phyloP scores from a whole-genome alignment of 2,113 vertebrate genomes.

The Notothenia coriiceps region DNA sequence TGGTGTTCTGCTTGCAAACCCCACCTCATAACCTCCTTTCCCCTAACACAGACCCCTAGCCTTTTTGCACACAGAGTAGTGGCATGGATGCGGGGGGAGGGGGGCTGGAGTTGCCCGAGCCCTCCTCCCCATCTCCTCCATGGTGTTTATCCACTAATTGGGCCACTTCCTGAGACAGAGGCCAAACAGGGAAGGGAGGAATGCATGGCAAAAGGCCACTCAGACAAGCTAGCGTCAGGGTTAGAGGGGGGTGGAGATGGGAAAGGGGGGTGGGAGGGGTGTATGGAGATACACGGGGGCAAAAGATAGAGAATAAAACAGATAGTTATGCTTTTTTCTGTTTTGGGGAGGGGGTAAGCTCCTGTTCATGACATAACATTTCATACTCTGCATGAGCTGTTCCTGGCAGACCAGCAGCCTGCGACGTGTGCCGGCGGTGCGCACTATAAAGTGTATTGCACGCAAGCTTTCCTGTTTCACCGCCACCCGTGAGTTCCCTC shows the following conservation, averaged over 20 bases:
- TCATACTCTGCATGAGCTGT: conserved; percentile 31
- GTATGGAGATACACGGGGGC: conserved; percentile 40
- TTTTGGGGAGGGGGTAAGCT: background rate
- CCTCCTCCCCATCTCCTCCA: conserved; percentile 76
- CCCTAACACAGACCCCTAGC: background rate
- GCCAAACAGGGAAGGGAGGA: conserved; percentile 85
- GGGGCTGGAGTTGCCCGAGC: conserved; percentile 34
- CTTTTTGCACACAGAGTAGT: conserved; percentile 14
- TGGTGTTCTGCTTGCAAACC: conserved; percentile 7
- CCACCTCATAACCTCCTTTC: background rate
- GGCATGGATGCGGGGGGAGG: conserved; percentile 23
- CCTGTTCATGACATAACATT: conserved; percentile 45
- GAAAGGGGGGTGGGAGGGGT: conserved; percentile 13
- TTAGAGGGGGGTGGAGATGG: conserved; percentile 37
- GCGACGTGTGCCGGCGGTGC: background rate
- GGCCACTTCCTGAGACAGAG: conserved; percentile 89
- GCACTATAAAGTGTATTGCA: background rate
- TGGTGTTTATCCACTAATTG: conserved; percentile 89
- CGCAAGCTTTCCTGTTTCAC: background rate
- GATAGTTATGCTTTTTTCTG: conserved; percentile 17
- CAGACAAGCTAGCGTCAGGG: conserved; percentile 82
- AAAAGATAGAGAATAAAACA: conserved; percentile 58
- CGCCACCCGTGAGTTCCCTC: conserved; percentile 19
- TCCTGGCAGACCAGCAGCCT: conserved; percentile 8
- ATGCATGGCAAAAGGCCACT: conserved; percentile 85